A percentile compares a stretch with the other conserved stretches of the same genome.
Evolutionary conservation across 2,797 vertebrate species (phyloP).

Genomic region (Peromyscus attwateri): DNA sequence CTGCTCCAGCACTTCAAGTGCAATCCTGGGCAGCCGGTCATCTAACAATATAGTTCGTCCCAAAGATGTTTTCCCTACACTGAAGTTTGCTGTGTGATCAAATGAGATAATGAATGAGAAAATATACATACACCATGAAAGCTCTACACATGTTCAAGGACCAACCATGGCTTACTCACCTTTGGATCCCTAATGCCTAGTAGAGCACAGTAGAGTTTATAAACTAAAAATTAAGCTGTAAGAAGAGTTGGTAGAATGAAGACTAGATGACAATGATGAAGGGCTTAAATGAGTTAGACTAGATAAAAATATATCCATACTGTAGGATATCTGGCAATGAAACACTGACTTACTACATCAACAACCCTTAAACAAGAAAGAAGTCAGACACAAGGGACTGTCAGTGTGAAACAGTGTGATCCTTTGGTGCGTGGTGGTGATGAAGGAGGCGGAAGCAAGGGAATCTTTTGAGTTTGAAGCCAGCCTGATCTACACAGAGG

Average conservation of each 20-base stretch:
- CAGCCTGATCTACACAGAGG: neutral
- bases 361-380: slow-evolving; percentile 6
- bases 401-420: neutral
- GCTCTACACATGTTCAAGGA: neutral
- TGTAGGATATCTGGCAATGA: slow-evolving; percentile 28
- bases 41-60: slow-evolving; percentile 51
- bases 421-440: too few relatives aligned
- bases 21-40: slow-evolving; percentile 35
- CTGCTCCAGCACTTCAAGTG: slow-evolving; percentile 42
- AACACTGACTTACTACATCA: neutral
- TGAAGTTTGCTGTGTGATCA: neutral
- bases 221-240: slow-evolving; percentile 26
- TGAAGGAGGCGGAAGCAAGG: neutral
- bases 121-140: slow-evolving; percentile 53
- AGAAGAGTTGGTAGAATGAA: neutral
- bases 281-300: slow-evolving; percentile 45
- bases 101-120: slow-evolving; percentile 37
- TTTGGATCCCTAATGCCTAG: slow-evolving; percentile 22
- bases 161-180: slow-evolving; percentile 18
- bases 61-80: slow-evolving; percentile 13
- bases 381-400: neutral
- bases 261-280: slow-evolving; percentile 19
- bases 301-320: slow-evolving; percentile 14
- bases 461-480: neutral
- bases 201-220: slow-evolving; percentile 32